Base-by-base conservation (phyloP, 2,888 invertebrate genomes). In the Pyrocoelia pectoralis region DNA sequence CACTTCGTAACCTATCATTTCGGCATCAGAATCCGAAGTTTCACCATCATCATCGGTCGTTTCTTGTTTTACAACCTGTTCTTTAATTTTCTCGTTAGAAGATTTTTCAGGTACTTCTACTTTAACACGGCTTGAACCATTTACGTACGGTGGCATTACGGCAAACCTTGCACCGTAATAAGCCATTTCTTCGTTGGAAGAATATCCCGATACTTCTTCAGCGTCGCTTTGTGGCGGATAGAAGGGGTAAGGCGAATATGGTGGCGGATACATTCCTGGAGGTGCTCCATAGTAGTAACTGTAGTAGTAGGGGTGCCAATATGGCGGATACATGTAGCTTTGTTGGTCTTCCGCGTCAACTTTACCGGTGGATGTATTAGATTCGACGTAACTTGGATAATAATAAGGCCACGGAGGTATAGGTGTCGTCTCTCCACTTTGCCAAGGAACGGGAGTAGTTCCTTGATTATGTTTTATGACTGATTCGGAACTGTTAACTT, bases 151-250 rank as follows among this genome's bases (percentile, higher is more conserved):
- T 1, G 61, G 46, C 55, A 57, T 57, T 8, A 54, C 8, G 3
- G 56, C 51, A 46, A 63, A 60, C 56, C 57, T 67, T 18, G 66
- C 50, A 14, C 56, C 70, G 54, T 73, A 75, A 57, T 75, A 77
- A 8, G 77, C 73, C 79, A 81, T 81, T 74, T 83, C 83, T 62
- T 83, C 83, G 28, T 76, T 80, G 1, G 82, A 82, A 5, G 81
- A 81, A 67, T 83, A 83, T n/a, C 81, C 82, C 43, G 74, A 74
- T 43, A 70, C 68, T 49, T 77, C 80, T 61, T 80, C 79, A 14
- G 66, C 70, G 43, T 80, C 77, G 46, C 69, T 72, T 13, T 68
- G 66, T 15, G 63, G 61, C 3, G 61, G 67, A 56, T 76, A 76
- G 58, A 72, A 76, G 0, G 72, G 73, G 51, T 77, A 74, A 1